Base-by-base conservation (phyloP, 2,113 vertebrate species). In the Crypturellus undulatus region DNA sequence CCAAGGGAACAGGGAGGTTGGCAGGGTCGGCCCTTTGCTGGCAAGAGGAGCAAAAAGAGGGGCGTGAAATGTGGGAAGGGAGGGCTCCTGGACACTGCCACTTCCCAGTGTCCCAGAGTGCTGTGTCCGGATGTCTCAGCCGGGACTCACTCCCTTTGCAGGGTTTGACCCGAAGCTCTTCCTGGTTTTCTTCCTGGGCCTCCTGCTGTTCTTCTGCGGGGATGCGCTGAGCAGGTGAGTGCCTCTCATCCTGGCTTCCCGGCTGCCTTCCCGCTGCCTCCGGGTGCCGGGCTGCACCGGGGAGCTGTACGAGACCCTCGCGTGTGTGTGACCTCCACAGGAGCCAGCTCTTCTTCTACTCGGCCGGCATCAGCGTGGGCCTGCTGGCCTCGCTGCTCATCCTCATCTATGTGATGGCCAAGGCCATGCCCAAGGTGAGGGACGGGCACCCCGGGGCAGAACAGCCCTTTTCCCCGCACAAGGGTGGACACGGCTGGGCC, bases 281-380 rank as follows among this genome's bases (percentile, higher is more conserved):
- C 3, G 4, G 22, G 22, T 2, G 63, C 30, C 7, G 22, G 30
- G 63, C 30, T 13, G 59, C 40, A 30, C 63, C 32, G 14, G 0
- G 6, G 20, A 40, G 45, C 65, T 38, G 19, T 34, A 1, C 8
- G 56, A 25, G 12, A 10, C 47, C 32, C 3, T 7, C 12, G 51
- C 2, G 1, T 17, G 14, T 26, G 14, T 68, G 92, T 51, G 94
- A 7, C 90, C 71, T 38, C 56, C 81, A 36, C 96, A 99, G 99
- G 98, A 99, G 99, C 97, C 98, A 98, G 47, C 28, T 99, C 75
- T 99, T 99, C 97, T 99, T 98, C 97, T 99, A 99, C 95, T 99
- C 99, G 0, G 98, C 99, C 0, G 99, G 99, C n/a, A 98, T 99
- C 96, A 99, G 98, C 62, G 97, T 99, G 25, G 99, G 99, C 19